Evolutionary conservation across 2,797 vertebrate genomes (phyloP).

Genomic region (Xiphorhynchus erythropygius): DNA sequence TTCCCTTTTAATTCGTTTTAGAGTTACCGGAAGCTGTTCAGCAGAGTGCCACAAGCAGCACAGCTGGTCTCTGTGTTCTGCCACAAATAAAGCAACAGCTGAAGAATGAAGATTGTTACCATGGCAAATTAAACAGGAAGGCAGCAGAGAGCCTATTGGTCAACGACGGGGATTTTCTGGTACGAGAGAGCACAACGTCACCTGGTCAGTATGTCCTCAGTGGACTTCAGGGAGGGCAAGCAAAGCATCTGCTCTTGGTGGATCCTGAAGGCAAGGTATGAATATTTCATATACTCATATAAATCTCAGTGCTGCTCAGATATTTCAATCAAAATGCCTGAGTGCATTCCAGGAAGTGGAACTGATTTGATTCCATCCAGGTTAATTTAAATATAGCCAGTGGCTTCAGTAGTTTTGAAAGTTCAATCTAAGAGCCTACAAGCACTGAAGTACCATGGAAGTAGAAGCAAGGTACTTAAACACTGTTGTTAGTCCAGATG

Average conservation of each 20-base stretch:
- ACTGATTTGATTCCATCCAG: neutral
- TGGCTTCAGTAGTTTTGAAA: neutral
- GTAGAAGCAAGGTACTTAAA: neutral
- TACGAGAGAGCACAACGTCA: slow-evolving; percentile 88
- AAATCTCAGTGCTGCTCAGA: neutral
- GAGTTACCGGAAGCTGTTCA: slow-evolving; percentile 72
- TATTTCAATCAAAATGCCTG: neutral
- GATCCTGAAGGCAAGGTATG: slow-evolving; percentile 91
- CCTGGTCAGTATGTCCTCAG: slow-evolving; percentile 91
- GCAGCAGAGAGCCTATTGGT: slow-evolving; percentile 87
- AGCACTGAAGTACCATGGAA: neutral
- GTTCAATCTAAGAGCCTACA: neutral
- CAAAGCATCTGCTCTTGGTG: slow-evolving; percentile 88
- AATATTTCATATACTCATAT: neutral
- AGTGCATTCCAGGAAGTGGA: neutral
- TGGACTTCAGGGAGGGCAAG: slow-evolving; percentile 87
- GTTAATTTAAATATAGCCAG: neutral
- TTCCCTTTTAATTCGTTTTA: slow-evolving; percentile 58
- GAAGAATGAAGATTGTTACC: slow-evolving; percentile 87
- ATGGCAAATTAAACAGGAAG: slow-evolving; percentile 87
- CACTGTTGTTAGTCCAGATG: neutral
- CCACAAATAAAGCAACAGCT: slow-evolving; percentile 77
- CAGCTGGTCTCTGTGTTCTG: slow-evolving; percentile 32
- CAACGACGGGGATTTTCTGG: slow-evolving; percentile 89
- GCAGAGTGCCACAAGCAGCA: slow-evolving; percentile 62